Evolutionary conservation across 1,140 invertebrate genomes (phyloP), one percentile per base, ranked within the genome.

Genomic region (Dreissena polymorpha): DNA sequence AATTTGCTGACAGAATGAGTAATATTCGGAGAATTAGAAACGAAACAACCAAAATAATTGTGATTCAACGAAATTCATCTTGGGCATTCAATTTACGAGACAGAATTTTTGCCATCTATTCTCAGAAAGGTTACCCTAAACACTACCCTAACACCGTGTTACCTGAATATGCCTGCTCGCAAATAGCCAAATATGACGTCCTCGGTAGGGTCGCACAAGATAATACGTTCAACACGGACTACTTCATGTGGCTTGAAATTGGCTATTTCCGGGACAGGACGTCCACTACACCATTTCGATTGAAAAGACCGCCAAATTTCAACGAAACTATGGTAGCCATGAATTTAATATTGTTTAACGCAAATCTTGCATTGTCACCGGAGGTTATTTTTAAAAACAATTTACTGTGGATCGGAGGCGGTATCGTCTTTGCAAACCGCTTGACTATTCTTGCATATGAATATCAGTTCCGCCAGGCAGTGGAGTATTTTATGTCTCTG

Each of bases 111-210:
- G 27, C 78, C 13, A 89, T 91, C 0, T 88, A 82, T 69, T 65
- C 55, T 8, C 53, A 60, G 5, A 50, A 39, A 14, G 57, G 50
- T 0, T 89, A 89, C 65, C 87, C 87, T 2, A 74, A 72, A 53
- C 72, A 63, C 29, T 65, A 65, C 10, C 87, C 86, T 0, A 87
- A 89, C 60, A 88, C 87, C 0, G 85, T 88, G 7, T 25, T 75
- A 14, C 86, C 88, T 10, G 77, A 80, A 25, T 89, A 89, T 64
- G 49, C 84, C 10, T 86, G 84, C 57, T 84, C 83, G 3, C 83
- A 86, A 53, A 82, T 86, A 73, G 84, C 88, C 18, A 87, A 87
- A 67, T 88, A 81, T 68, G 85, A 87, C 27, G 1, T 82, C 14
- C 6, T 87, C 16, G 23, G 53, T 10, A 55, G 67, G 6, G 83